Base-by-base conservation (phyloP, 2,113 vertebrate genomes). In the Lepus europaeus region DNA sequence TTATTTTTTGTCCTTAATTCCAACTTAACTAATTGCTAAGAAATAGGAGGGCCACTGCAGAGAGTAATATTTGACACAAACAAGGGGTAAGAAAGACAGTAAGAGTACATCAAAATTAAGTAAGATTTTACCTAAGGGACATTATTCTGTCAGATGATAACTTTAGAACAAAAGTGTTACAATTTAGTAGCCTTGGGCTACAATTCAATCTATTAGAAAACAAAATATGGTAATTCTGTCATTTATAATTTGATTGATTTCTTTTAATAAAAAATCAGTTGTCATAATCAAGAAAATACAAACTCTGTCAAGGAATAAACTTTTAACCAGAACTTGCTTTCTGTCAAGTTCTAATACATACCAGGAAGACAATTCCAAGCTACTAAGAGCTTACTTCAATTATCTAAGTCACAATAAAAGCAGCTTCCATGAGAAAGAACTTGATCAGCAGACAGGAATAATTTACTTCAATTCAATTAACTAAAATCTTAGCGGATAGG, bases 321-420 rank as follows among this genome's bases (percentile, higher is more conserved):
- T 3, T 63, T 70, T 90, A 29, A 76, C 22, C 19, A 84, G 49
- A 77, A 29, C 84, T 22, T 63, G 9, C 19, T 91, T 87, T 22
- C n/a, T 36, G 73, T 78, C n/a, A 72, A 81, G 49, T 95, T 49
- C 90, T 77, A 80, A 51, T 31, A 70, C 14, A 39, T 5, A 88
- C 14, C 81, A 68, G 12, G 29, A 87, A 92, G 63, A 70, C 89
- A 87, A 81, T 29, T 72, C 76, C 33, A 84, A 72, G 76, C n/a
- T 76, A 56, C 36, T 36, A 81, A 73, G 12, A 79, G 31, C 53
- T 56, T 86, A 68, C 61, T 89, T 85, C 59, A 87, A 61, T 72
- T 76, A 86, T 68, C 61, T 64, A 89, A 69, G 25, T 45, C 51
- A 90, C 73, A 94, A 92, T 95, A 61, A 83, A 94, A 94, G 93